Conservation (phyloP, 2,113 vertebrate species). For the Microcebus ravelobensis region DNA sequence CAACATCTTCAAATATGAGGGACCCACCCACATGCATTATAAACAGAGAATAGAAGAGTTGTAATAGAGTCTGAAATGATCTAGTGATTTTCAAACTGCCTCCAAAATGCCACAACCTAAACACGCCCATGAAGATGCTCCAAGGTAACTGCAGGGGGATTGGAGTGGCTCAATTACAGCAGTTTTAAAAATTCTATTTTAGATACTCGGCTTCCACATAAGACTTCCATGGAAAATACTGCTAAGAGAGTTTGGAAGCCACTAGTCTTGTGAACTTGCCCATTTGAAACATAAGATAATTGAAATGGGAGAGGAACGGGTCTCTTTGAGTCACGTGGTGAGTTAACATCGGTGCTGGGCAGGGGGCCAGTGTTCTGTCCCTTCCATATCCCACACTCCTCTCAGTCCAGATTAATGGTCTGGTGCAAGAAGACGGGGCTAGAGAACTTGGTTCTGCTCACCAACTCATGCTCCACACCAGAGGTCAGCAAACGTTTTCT, state of each 20-base stretch:
- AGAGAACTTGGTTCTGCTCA: neutral
- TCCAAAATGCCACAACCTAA: neutral
- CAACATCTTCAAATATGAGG: neutral
- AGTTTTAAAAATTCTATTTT: slow-evolving; percentile 5
- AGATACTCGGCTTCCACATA: neutral
- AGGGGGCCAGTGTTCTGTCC: neutral
- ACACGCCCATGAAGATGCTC: neutral
- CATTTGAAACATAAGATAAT: slow-evolving; percentile 26
- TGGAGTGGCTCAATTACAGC: neutral
- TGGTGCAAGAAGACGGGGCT: neutral
- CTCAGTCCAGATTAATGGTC: neutral
- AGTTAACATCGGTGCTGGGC: neutral
- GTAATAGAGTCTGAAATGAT: neutral
- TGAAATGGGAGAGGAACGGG: neutral
- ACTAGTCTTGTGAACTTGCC: neutral
- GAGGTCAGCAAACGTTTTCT: neutral
- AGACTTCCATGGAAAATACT: neutral
- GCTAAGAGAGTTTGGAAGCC: neutral
- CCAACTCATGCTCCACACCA: neutral
- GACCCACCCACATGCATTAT: neutral
- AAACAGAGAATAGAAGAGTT: neutral
- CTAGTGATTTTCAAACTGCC: neutral
- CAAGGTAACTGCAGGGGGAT: fast-evolving
- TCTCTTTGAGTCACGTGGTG: neutral
- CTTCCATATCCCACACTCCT: neutral